Base-by-base conservation (phyloP, 2,888 invertebrate genomes). In the Cartodere bifasciata region DNA sequence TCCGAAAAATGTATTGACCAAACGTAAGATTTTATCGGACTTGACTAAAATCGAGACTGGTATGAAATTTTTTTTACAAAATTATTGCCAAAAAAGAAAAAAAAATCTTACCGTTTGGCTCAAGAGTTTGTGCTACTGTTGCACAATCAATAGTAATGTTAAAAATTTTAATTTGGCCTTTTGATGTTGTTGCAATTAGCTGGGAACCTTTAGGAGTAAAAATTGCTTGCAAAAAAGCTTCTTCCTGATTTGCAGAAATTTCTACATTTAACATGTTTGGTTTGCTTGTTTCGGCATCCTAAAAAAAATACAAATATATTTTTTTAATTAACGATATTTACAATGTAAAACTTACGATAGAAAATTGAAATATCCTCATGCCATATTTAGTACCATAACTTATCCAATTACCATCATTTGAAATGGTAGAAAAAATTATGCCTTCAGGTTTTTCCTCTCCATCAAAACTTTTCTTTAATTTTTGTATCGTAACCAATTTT, bases 321-420 rank as follows among this genome's bases (percentile, higher is more conserved):
- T 17, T 17, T 17, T 17, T 17, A 9, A 17, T 17, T 17, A 9
- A 17, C 6, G 20, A 17, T 17, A 17, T 17, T 17, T 9, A 17
- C 9, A 17, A 6, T 3, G 4, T 13, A 23, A 13, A 23, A 11
- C 53, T 60, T 48, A 74, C 73, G 35, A 68, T 58, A 38, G 65
- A 65, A 40, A 84, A 65, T 49, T 68, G 66, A 36, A 81, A 78
- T 36, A 88, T 61, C 32, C 81, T 68, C 15, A 84, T 55, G 33
- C 72, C 62, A 28, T 56, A 65, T 14, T 67, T 62, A 0, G 84
- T 85, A 0, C 86, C 79, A 53, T 84, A 87, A 4, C 78, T 72
- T 12, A 91, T 64, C 60, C 75, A 73, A 37, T 71, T 67, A 2
- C 79, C 81, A 51, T 77, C 68, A 2, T 71, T 68, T 3, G 84